Conservation (phyloP, 2,797 vertebrate genomes). For the Neomorphus geoffroyi region DNA sequence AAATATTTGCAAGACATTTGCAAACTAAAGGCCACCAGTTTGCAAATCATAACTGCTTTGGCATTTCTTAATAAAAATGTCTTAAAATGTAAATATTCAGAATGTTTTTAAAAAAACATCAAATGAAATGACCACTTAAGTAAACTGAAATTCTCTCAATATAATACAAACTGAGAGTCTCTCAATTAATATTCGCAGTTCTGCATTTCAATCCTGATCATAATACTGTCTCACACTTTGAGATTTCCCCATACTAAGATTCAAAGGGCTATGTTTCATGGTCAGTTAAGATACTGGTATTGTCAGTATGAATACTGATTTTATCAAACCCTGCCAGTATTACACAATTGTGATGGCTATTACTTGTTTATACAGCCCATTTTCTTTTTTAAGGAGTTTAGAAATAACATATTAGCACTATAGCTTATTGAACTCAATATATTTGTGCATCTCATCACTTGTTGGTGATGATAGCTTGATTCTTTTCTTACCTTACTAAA, state of each 20-base stretch:
- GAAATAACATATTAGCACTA: background rate
- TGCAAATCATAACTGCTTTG: background rate
- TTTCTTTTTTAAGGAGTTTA: background rate
- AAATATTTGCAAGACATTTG: background rate
- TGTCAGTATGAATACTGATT: background rate
- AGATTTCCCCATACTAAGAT: background rate
- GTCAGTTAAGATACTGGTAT: background rate
- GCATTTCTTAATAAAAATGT: background rate
- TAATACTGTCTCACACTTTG: background rate
- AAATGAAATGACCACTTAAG: background rate
- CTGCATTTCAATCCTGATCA: background rate
- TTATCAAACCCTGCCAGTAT: background rate
- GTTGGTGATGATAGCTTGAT: background rate
- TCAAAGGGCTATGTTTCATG: background rate
- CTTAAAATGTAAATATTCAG: background rate
- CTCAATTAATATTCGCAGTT: background rate
- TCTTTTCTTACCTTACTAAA: background rate
- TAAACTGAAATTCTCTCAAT: background rate
- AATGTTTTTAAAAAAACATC: background rate
- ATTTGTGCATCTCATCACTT: background rate
- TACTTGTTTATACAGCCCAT: background rate
- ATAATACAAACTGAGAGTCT: background rate
- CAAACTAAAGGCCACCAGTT: background rate
- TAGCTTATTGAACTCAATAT: background rate
- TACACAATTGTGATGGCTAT: background rate